These are phyloP conservation scores for Zygaena filipendulae DNA, from an alignment of 2,888 invertebrate species.

Conservation along the genomic window DNA sequence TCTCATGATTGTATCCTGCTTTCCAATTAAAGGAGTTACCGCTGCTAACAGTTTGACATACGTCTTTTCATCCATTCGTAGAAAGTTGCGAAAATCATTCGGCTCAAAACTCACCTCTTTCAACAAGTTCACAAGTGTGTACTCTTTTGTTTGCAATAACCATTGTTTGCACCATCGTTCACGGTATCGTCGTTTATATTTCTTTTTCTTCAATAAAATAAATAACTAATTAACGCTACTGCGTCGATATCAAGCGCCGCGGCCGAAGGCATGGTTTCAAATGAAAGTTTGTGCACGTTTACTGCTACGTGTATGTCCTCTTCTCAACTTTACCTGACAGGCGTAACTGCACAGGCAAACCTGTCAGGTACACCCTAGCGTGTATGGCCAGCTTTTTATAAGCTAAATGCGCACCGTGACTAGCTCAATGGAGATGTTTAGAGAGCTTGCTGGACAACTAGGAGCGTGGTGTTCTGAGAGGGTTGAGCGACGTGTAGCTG, in stretches of 20 bases:
- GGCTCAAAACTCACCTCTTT: background rate
- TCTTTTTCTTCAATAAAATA: too few relatives aligned
- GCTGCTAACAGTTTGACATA: slow-evolving; percentile 13
- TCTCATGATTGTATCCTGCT: slow-evolving; percentile 22
- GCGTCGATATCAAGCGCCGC: too few relatives aligned
- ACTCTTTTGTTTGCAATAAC: background rate
- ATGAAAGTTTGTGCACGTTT: too few relatives aligned
- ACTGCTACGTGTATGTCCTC: too few relatives aligned
- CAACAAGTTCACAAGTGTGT: background rate
- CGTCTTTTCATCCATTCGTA: slow-evolving; percentile 14
- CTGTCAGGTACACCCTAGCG: too few relatives aligned
- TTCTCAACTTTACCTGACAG: too few relatives aligned
- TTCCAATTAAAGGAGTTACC: slow-evolving; percentile 16
- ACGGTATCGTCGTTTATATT: background rate
- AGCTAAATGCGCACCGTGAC: too few relatives aligned
- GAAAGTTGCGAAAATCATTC: slow-evolving; percentile 5
- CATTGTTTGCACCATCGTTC: background rate
- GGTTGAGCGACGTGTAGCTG: slow-evolving; percentile 15
- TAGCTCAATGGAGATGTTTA: too few relatives aligned
- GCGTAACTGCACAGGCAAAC: too few relatives aligned
- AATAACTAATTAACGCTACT: too few relatives aligned
- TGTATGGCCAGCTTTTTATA: too few relatives aligned
- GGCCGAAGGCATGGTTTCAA: too few relatives aligned
- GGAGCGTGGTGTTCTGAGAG: slow-evolving; percentile 41
- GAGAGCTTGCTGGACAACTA: slow-evolving; percentile 38